Conservation (phyloP, 2,888 invertebrate species). For the Cheilosia scutellata region DNA sequence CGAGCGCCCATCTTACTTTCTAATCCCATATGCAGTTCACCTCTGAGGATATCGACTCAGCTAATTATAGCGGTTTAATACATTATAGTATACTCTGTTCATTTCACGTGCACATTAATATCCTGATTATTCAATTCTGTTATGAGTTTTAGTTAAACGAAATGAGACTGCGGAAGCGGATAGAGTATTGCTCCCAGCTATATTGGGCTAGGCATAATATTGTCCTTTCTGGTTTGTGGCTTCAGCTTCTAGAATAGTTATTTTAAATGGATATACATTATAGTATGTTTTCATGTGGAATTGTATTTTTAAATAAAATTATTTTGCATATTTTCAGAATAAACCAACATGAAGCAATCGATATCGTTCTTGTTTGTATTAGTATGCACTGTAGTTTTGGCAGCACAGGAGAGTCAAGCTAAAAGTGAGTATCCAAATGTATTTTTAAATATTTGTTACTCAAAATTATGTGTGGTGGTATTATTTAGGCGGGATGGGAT, state of each 20-base stretch:
- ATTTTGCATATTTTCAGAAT: slow-evolving; percentile 58
- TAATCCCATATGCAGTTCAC: slow-evolving; percentile 25
- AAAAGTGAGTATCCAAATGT: slow-evolving; percentile 81
- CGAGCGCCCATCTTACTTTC: slow-evolving; percentile 2
- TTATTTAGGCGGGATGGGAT: background rate
- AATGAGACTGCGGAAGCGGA: background rate
- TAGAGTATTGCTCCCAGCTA: background rate
- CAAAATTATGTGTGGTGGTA: background rate
- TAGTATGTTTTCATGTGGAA: background rate
- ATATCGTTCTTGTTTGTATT: slow-evolving; percentile 82
- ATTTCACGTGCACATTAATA: background rate
- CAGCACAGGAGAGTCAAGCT: slow-evolving; percentile 82
- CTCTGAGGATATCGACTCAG: slow-evolving; percentile 11
- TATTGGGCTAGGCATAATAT: slow-evolving; percentile 33
- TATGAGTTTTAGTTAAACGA: slow-evolving; percentile 1
- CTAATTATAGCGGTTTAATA: slow-evolving; percentile 43
- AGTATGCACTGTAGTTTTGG: slow-evolving; percentile 82
- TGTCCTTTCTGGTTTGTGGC: slow-evolving; percentile 1
- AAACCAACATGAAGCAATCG: slow-evolving; percentile 82
- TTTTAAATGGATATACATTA: background rate
- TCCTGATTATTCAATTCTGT: slow-evolving; percentile 14
- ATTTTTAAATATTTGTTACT: background rate
- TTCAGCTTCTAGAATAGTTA: background rate
- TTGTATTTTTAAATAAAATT: slow-evolving; percentile 1
- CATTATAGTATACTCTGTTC: background rate